These are phyloP conservation scores for Phania funesta DNA, from an alignment of 2,888 invertebrate species.

Conservation along the genomic window DNA sequence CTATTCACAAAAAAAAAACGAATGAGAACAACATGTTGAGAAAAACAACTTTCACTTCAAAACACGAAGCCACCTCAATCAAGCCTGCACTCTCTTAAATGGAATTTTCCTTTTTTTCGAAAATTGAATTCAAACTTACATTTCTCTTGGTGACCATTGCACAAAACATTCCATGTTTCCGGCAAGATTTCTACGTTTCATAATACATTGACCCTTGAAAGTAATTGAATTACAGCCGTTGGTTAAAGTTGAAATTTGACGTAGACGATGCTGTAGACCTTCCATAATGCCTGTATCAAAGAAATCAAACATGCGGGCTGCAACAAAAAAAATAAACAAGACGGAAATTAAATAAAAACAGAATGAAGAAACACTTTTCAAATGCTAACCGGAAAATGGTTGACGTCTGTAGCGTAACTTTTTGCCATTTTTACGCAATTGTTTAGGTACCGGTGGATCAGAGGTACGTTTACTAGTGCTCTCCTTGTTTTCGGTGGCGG, in stretches of 20 bases:
- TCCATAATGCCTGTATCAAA: constrained; percentile 97
- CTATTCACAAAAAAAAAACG: too few species aligned
- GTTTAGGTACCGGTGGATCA: constrained; percentile 88
- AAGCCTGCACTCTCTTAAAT: too few species aligned
- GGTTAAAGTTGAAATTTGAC: constrained; percentile 84
- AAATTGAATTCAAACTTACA: constrained; percentile 85
- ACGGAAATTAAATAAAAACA: constrained; percentile 16
- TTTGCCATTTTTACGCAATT: constrained; percentile 92
- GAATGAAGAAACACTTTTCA: not conserved
- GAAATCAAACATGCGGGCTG: constrained; percentile 96
- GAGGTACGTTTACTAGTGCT: constrained; percentile 85
- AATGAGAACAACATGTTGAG: too few species aligned
- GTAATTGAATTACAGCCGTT: constrained; percentile 86
- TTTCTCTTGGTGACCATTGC: constrained; percentile 90
- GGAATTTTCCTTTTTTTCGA: too few species aligned
- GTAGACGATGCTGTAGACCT: constrained; percentile 90
- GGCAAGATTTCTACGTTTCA: constrained; percentile 84
- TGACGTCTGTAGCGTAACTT: constrained; percentile 92
- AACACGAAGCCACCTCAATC: not conserved
- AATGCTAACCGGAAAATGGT: constrained; percentile 91
- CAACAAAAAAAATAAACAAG: constrained; percentile 68
- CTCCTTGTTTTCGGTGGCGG: constrained; percentile 82
- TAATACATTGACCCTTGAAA: constrained; percentile 86
- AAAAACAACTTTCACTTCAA: too few species aligned
- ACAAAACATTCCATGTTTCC: constrained; percentile 87